These are phyloP conservation scores for Temnothorax curvispinosus DNA, from an alignment of 1,140 invertebrate genomes.

Conservation along the genomic window DNA sequence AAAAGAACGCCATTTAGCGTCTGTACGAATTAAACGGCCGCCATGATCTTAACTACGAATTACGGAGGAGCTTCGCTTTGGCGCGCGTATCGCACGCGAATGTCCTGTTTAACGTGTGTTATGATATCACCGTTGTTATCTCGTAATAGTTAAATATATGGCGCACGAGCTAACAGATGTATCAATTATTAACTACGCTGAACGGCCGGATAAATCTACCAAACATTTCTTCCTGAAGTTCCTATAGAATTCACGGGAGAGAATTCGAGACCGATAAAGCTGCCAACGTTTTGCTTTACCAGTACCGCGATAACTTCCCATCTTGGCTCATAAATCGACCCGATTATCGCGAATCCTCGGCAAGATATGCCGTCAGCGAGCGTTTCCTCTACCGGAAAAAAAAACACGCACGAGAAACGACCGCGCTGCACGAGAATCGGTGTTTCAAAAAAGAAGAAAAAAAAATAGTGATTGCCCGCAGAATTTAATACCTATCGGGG, in stretches of 20 bases:
- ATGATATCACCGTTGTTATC: neutral
- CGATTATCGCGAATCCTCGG: constrained; percentile 40
- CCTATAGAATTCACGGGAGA: neutral
- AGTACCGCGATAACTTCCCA: constrained; percentile 43
- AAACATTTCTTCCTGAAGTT: neutral
- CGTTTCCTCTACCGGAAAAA: constrained; percentile 4
- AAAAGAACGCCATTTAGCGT: constrained; percentile 29
- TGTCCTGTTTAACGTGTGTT: constrained; percentile 8
- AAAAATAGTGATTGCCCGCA: constrained; percentile 7
- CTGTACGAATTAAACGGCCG: constrained; percentile 31
- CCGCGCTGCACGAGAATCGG: constrained; percentile 5
- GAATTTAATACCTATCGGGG: constrained; percentile 11
- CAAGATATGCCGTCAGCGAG: constrained; percentile 36
- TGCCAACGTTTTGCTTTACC: constrained; percentile 37
- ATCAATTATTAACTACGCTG: constrained; percentile 10
- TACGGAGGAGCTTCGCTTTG: neutral
- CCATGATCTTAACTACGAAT: constrained; percentile 20
- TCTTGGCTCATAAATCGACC: constrained; percentile 52
- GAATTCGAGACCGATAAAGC: constrained; percentile 44
- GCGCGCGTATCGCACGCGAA: constrained; percentile 20
- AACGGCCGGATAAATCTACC: neutral
- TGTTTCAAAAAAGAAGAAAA: neutral
- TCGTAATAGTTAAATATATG: neutral
- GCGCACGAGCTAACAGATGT: constrained; percentile 1
- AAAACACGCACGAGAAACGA: constrained; percentile 36